Conservation (phyloP, 2,797 vertebrate genomes). For the Chiloscyllium punctatum region DNA sequence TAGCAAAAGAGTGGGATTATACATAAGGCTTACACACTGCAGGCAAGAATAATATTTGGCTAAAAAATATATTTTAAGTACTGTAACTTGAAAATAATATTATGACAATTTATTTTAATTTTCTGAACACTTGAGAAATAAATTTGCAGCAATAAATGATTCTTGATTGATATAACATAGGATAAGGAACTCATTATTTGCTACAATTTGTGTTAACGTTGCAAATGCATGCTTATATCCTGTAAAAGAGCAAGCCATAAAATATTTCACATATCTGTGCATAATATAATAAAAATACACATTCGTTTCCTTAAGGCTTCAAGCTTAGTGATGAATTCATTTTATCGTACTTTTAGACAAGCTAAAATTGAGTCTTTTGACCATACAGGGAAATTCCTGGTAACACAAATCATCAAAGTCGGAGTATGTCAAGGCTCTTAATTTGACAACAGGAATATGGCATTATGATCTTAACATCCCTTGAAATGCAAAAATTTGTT, state of each 20-base stretch:
- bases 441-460: neutral
- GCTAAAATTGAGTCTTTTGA: neutral
- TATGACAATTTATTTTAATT: neutral
- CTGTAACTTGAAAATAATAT: neutral
- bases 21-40: neutral
- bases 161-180: neutral
- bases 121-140: neutral
- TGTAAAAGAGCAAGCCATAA: neutral
- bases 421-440: neutral
- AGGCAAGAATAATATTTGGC: neutral
- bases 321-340: neutral
- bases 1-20: neutral
- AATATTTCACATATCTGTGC: neutral
- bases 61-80: neutral
- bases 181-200: neutral
- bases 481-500: too few species aligned
- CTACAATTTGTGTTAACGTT: neutral
- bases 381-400: neutral
- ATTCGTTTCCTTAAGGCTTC: neutral
- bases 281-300: neutral
- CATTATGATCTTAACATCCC: neutral
- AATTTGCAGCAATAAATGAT: neutral
- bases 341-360: neutral
- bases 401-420: neutral
- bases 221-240: neutral